phyloP scores from a whole-genome alignment of 2,113 vertebrate genomes.

The Merops nubicus region DNA sequence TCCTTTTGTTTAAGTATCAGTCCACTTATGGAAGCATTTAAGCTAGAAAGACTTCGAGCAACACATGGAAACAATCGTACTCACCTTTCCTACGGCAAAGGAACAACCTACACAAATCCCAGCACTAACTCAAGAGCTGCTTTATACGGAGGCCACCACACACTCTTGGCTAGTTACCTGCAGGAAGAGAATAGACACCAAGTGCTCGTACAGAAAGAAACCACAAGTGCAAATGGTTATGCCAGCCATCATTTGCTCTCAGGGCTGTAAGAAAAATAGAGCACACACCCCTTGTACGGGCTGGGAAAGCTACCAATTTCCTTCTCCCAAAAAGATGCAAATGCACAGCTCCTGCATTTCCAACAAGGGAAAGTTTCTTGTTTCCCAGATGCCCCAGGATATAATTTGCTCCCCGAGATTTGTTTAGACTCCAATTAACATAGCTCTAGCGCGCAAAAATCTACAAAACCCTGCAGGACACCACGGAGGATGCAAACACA shows the following conservation, averaged over 20 bases:
- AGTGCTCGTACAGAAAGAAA: background rate
- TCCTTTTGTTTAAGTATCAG: background rate
- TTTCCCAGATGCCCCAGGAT: background rate
- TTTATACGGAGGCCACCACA: background rate
- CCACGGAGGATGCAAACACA: rapidly evolving
- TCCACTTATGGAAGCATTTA: background rate
- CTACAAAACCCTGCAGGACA: background rate
- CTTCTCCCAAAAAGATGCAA: background rate
- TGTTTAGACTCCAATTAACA: background rate
- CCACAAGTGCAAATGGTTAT: background rate
- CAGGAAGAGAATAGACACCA: background rate
- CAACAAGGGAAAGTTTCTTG: background rate
- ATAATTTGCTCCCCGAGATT: background rate
- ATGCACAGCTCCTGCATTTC: background rate
- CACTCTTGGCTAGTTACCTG: constrained; percentile 18
- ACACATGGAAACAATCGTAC: constrained; percentile 35
- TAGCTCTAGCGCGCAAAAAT: rapidly evolving
- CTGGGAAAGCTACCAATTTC: background rate
- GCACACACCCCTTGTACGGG: rapidly evolving
- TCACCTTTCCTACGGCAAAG: constrained; percentile 18
- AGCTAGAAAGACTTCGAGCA: background rate
- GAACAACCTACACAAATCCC: background rate
- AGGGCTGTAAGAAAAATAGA: background rate
- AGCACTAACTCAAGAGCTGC: background rate
- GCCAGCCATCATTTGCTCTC: background rate